Percentiles rank a stretch among this genome's conserved stretches.
Evolutionary conservation across 2,113 vertebrate genomes (phyloP).

Genomic region (Nesospiza acunhae): DNA sequence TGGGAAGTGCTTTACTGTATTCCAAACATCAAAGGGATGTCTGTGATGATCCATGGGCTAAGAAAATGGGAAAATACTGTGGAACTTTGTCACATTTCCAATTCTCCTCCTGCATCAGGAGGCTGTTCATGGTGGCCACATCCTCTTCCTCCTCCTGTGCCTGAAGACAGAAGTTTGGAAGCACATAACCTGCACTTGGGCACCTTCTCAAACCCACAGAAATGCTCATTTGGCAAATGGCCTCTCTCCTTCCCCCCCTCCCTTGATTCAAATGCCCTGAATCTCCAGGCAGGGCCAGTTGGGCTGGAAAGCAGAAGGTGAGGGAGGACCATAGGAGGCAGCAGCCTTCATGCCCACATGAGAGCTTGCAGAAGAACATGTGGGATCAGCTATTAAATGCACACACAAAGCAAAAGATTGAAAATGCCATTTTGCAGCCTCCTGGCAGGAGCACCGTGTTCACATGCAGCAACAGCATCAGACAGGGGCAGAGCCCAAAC

Average conservation of each 20-base stretch:
- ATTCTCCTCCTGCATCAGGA: background rate
- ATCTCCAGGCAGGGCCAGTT: background rate
- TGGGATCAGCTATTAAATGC: background rate
- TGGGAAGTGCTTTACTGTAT: background rate
- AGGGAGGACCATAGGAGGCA: background rate
- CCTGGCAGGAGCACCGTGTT: background rate
- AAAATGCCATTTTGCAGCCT: background rate
- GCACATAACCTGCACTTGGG: background rate
- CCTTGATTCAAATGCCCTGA: background rate
- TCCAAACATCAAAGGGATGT: background rate
- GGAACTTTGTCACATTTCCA: background rate
- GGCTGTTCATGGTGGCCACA: background rate
- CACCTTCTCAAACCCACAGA: background rate
- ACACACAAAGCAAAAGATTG: background rate
- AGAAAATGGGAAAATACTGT: background rate
- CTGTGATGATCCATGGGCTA: background rate
- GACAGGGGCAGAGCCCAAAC: background rate
- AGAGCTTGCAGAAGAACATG: background rate
- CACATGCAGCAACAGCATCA: background rate
- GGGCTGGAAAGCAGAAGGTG: accelerated
- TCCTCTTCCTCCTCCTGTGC: background rate
- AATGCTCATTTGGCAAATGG: background rate
- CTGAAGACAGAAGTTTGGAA: background rate
- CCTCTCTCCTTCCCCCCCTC: background rate
- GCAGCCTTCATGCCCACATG: accelerated